phyloP scores from a whole-genome alignment of 2,888 invertebrate species.

The Protodeltote pygarga region DNA sequence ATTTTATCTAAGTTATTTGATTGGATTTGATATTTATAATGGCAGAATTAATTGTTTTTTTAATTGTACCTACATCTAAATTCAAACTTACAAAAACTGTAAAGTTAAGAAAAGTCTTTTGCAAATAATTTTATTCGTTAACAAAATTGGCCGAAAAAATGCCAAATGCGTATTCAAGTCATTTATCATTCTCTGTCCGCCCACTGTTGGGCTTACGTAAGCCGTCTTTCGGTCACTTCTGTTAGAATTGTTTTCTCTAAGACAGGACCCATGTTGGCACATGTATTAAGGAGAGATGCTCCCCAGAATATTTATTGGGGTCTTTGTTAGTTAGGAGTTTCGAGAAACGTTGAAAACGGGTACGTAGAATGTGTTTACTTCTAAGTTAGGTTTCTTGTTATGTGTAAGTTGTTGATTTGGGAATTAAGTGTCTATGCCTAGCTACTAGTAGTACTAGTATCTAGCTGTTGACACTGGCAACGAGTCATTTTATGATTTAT shows the following conservation, averaged over 20 bases:
- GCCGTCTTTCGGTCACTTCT: background rate
- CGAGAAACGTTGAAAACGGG: too few relatives aligned
- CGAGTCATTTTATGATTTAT: too few relatives aligned
- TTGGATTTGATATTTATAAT: too few relatives aligned
- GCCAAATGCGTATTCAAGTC: conserved; percentile 11
- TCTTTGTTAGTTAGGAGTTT: conserved; percentile 11
- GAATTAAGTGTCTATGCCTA: too few relatives aligned
- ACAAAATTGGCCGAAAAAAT: conserved; percentile 22
- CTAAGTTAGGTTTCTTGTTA: too few relatives aligned
- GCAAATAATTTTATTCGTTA: conserved; percentile 11
- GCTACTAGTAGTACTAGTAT: too few relatives aligned
- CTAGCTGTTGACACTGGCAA: too few relatives aligned
- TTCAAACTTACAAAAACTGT: too few relatives aligned
- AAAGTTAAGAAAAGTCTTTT: background rate
- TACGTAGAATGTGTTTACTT: too few relatives aligned
- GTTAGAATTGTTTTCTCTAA: conserved; percentile 18
- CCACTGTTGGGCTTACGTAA: conserved; percentile 6
- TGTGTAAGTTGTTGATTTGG: too few relatives aligned
- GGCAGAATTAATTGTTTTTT: background rate
- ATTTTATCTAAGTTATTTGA: too few relatives aligned
- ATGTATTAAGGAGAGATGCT: conserved; percentile 23
- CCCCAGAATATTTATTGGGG: conserved; percentile 34
- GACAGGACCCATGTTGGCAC: conserved; percentile 13
- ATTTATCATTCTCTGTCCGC: conserved; percentile 25
- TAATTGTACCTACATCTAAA: too few relatives aligned